These are phyloP conservation scores for Poeciliopsis infans DNA, from an alignment of 2,797 vertebrate species.

Conservation along the genomic window DNA sequence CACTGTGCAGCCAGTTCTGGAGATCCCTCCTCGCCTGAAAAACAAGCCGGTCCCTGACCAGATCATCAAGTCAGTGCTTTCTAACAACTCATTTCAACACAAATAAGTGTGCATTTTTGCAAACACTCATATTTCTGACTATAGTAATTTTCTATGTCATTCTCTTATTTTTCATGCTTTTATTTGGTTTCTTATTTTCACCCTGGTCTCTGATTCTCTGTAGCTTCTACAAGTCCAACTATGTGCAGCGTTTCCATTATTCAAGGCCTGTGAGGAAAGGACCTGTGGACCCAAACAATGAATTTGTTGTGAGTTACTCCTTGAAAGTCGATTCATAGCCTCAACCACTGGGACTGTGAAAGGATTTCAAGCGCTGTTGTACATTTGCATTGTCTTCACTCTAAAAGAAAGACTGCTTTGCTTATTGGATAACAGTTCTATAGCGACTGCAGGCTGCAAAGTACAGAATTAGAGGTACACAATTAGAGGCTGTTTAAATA, in stretches of 20 bases:
- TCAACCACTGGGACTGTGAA: conserved; percentile 9
- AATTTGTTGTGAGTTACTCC: conserved; percentile 90
- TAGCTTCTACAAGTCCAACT: conserved; percentile 99
- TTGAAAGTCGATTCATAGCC: conserved; percentile 10
- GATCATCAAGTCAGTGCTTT: conserved; percentile 92
- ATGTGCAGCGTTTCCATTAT: conserved; percentile 95
- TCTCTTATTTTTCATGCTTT: neutral
- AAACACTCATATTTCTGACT: neutral
- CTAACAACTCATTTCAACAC: neutral
- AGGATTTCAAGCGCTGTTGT: conserved; percentile 8
- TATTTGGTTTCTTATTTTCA: conserved; percentile 14
- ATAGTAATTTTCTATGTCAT: neutral
- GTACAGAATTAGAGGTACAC: neutral
- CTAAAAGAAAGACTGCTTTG: conserved; percentile 3
- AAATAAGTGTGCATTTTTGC: conserved; percentile 2
- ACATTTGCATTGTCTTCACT: conserved; percentile 5
- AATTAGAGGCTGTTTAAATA: neutral
- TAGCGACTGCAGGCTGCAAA: neutral
- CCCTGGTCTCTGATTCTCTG: neutral
- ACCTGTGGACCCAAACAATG: conserved; percentile 93
- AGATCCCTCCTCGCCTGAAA: conserved; percentile 92
- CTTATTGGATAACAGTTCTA: neutral
- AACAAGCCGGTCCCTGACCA: conserved; percentile 97
- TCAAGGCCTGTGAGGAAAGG: conserved; percentile 94
- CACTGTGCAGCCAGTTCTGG: conserved; percentile 93